Conservation (phyloP, 1,140 invertebrate species). For the Venustaconcha ellipsiformis region DNA sequence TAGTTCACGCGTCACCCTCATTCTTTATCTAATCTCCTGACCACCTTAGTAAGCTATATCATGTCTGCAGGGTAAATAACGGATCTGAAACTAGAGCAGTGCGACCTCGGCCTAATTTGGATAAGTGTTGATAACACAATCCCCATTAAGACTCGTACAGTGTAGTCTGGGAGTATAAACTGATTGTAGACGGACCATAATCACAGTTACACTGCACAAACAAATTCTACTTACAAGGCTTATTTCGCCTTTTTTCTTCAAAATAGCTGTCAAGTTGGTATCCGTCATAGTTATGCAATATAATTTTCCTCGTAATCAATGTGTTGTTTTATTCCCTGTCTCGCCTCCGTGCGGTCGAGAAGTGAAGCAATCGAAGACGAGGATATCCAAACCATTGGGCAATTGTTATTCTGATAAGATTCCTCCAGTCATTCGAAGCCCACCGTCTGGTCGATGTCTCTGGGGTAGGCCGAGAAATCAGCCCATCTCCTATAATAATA, state of each 20-base stretch:
- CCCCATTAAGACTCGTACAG: not conserved
- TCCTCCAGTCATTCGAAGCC: too few species aligned
- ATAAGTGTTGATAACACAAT: not conserved
- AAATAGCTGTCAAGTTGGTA: slow-evolving; percentile 49
- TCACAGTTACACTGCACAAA: not conserved
- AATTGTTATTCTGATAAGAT: too few species aligned
- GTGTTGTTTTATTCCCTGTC: too few species aligned
- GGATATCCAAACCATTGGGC: too few species aligned
- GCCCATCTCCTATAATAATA: too few species aligned
- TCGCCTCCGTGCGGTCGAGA: too few species aligned
- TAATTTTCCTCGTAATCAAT: not conserved
- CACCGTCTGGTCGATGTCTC: too few species aligned
- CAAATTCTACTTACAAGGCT: slow-evolving; percentile 37
- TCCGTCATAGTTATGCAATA: slow-evolving; percentile 11
- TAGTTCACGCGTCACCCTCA: too few species aligned
- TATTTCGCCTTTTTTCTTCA: slow-evolving; percentile 55
- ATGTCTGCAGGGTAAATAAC: not conserved
- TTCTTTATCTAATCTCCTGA: not conserved
- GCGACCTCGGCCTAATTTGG: not conserved
- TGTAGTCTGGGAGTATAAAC: not conserved
- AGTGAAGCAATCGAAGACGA: too few species aligned
- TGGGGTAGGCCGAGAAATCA: too few species aligned
- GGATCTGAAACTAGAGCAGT: not conserved
- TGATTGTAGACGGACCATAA: not conserved
- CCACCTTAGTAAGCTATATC: not conserved